A percentile compares a stretch with the other conserved stretches of the same genome.
Conservation (phyloP, 2,113 vertebrate genomes). For the Heterotilapia buettikoferi region DNA sequence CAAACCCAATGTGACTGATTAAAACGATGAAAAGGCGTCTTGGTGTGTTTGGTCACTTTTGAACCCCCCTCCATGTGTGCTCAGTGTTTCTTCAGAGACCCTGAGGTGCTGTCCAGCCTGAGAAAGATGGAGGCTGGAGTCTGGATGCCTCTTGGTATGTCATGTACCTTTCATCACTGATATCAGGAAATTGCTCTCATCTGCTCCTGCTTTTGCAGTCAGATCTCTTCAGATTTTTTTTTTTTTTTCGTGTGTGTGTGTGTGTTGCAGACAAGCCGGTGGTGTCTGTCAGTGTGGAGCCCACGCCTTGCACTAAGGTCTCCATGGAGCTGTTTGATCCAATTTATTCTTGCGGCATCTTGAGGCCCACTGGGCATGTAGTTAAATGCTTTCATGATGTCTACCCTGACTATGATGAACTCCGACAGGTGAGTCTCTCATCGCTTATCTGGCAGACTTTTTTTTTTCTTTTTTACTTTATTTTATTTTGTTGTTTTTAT, state of each 20-base stretch:
- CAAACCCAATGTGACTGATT: not conserved
- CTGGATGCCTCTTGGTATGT: constrained; percentile 61
- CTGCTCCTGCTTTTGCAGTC: not conserved
- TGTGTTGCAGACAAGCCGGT: constrained; percentile 51
- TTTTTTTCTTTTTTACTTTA: not conserved
- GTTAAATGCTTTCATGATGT: constrained; percentile 69
- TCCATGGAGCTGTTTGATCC: constrained; percentile 74
- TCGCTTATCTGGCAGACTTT: not conserved
- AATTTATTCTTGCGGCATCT: constrained; percentile 59
- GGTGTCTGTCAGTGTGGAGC: constrained; percentile 60
- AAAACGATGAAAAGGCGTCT: not conserved
- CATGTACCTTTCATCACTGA: not conserved
- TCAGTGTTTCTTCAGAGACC: constrained; percentile 72
- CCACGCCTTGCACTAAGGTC: constrained; percentile 64
- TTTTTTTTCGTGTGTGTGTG: not conserved
- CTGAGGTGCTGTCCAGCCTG: constrained; percentile 57
- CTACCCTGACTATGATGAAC: constrained; percentile 68
- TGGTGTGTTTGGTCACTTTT: not conserved
- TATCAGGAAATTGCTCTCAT: constrained; percentile 14
- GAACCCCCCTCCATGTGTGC: not conserved
- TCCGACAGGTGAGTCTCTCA: constrained; percentile 56
- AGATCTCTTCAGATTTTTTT: not conserved
- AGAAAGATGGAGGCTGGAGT: constrained; percentile 26
- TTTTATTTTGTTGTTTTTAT: not conserved
- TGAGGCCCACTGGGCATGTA: constrained; percentile 62